These are phyloP conservation scores for Gadus chalcogrammus DNA, from an alignment of 2,113 vertebrate species.

Conservation along the genomic window DNA sequence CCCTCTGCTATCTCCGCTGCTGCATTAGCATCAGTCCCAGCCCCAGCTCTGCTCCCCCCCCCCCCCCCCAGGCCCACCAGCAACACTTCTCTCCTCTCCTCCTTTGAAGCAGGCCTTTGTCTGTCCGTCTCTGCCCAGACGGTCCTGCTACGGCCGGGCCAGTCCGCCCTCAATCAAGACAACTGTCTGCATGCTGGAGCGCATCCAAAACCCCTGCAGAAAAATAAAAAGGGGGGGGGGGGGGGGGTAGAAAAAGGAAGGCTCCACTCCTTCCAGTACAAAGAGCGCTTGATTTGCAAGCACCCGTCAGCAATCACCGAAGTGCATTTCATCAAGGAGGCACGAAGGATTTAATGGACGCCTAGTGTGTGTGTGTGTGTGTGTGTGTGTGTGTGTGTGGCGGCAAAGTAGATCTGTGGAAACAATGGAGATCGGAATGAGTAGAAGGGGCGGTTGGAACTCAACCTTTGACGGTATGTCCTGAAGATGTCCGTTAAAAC, in stretches of 20 bases:
- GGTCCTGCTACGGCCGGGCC: constrained; percentile 32
- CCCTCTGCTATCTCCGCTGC: constrained; percentile 19
- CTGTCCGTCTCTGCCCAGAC: constrained; percentile 33
- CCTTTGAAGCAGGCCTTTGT: constrained; percentile 69
- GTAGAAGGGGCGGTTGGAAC: no score
- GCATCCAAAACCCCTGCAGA: constrained; percentile 33
- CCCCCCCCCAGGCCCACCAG: not conserved
- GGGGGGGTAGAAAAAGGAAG: not conserved
- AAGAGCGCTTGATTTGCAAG: constrained; percentile 32
- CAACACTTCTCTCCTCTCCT: constrained; percentile 24
- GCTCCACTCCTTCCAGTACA: constrained; percentile 13
- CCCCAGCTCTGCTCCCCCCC: not conserved
- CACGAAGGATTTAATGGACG: not conserved
- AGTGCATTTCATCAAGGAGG: constrained; percentile 23
- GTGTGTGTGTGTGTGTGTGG: not conserved
- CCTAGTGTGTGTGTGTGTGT: not conserved
- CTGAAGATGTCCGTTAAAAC: no score
- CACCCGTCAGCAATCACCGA: constrained; percentile 24
- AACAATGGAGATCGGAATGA: no score
- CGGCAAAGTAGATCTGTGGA: no score
- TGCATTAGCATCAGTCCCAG: constrained; percentile 59
- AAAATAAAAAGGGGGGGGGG: not conserved
- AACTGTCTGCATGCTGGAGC: constrained; percentile 53
- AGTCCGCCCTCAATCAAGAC: constrained; percentile 52
- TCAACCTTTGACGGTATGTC: no score